Evolutionary conservation across 2,888 invertebrate species (phyloP).

Genomic region (Cabera pusaria): DNA sequence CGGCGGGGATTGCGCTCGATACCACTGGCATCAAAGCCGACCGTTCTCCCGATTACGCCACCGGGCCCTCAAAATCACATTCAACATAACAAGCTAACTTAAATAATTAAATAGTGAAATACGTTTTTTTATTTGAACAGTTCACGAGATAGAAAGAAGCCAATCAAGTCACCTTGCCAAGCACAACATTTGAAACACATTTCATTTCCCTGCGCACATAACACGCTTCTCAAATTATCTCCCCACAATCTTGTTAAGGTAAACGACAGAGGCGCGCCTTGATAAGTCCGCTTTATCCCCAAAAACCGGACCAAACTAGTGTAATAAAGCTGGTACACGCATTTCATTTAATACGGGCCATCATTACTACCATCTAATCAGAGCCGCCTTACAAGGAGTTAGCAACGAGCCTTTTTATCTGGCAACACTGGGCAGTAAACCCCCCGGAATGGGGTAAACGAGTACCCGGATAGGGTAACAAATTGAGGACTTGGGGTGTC

Average conservation of each 20-base stretch:
- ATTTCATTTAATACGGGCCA: constrained; percentile 48
- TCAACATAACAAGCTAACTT: too few relatives aligned
- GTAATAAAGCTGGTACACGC: constrained; percentile 34
- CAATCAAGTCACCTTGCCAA: too few relatives aligned
- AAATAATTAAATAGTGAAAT: too few relatives aligned
- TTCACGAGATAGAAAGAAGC: too few relatives aligned
- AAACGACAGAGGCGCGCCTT: constrained; percentile 4
- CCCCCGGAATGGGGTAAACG: constrained; percentile 43
- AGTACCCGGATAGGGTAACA: constrained; percentile 34
- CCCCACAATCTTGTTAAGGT: constrained; percentile 9
- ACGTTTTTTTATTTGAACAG: too few relatives aligned
- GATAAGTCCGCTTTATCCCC: constrained; percentile 9
- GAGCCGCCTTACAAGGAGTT: constrained; percentile 42
- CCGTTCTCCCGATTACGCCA: too few relatives aligned
- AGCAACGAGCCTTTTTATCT: constrained; percentile 64
- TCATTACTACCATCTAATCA: constrained; percentile 71
- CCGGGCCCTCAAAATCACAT: too few relatives aligned
- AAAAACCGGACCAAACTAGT: constrained; percentile 2
- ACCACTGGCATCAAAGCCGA: too few relatives aligned
- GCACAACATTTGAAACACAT: too few relatives aligned
- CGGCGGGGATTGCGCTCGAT: too few relatives aligned
- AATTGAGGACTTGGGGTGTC: constrained; percentile 40
- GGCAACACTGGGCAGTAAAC: constrained; percentile 55
- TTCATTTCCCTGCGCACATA: too few relatives aligned
- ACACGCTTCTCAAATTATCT: constrained; percentile 5